Base-by-base conservation (phyloP, 2,888 invertebrate species). In the Acronicta psi region DNA sequence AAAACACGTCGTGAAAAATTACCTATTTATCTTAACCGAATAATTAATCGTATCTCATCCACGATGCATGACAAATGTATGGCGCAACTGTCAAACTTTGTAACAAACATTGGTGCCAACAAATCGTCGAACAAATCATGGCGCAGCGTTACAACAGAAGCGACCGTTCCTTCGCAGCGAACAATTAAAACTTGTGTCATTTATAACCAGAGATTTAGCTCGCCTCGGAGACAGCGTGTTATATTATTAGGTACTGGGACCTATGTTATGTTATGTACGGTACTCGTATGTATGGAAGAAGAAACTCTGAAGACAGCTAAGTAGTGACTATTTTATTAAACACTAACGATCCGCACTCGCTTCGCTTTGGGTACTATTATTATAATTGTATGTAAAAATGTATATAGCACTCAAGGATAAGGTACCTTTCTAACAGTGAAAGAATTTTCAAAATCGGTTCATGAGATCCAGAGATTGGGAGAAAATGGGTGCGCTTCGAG, bases 171-270 rank as follows among this genome's bases (percentile, higher is more conserved):
- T 72, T 62, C 59, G 60, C 46, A 46, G 47, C 29, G 58, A 60
- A 73, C 79, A 77, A 79, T 77, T 77, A 79, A 79, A 77, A 77
- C 77, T 77, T 77, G 61, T 11, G 52, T 77, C 77, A 77, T 77
- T 77, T 79, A 74, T 77, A 65, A 72, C 54, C 45, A 55, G 72
- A 68, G 68, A 68, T 68, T 68, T 68, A 68, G 71, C 71, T 68
- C 59, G 67, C 67, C 59, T 70, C 14, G 52, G 67, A 69, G 67
- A 71, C 71, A 56, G 66, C 47, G 63, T 54, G 70, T 59, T 65
- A 50, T 54, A 43, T 43, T 59, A 70, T 50, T 52, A 41, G 29
- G 20, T 37, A 34, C 31, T 47, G 14, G 17, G 17, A 49, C 50
- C 23, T 18, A 16, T 17, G n/a, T 14, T 36, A 29, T n/a, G n/a